Evolutionary conservation across 2,797 vertebrate species (phyloP), one percentile per base, ranked within the genome.

Genomic region (Amazona finschi): DNA sequence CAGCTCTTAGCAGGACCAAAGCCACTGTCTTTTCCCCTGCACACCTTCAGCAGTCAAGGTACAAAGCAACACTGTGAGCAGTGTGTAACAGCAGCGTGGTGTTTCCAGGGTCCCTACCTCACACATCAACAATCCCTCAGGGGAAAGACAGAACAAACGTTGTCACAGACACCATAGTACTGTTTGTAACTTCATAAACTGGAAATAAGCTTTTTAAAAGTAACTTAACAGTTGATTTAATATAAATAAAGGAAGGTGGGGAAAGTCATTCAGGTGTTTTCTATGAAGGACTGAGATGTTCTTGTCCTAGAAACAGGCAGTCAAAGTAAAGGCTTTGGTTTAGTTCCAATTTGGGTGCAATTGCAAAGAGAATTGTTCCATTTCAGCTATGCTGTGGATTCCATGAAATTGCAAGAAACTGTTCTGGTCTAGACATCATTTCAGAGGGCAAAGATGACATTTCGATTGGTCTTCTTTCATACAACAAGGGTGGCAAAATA

Each of bases 31-130:
- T 75, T 27, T 30, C 17, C 38, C 65, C 46, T 72, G 47, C 11
- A 14, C 31, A 20, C 53, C 71, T 61, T 74, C 69, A 74, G 46
- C 21, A 17, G 5, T 1, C 38, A 67, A 76, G 43, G 57, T 38
- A 64, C 1, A 11, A 78, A 84, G 33, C 28, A 76, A 12, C 0
- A 1, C 31, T 31, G 25, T 27, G 36, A 94, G 41, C 28, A 33
- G 25, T 0, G 2, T 15, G 11, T 30, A 61, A 36, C 15, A 41
- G 47, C 31, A 43, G 8, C 9, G n/a, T 1, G 0, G 12, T 1
- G 2, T 53, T 76, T n/a, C 15, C 61, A 87, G 20, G 11, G 21
- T 69, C n/a, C 46, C 41, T 31, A n/a, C n/a, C 39, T 75, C 58
- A 65, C 38, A 72, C 39, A 49, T 13, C 24, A 84, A 73, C 83